Evolutionary conservation across 2,888 invertebrate genomes (phyloP).

Genomic region (Netelia fuscicornis): DNA sequence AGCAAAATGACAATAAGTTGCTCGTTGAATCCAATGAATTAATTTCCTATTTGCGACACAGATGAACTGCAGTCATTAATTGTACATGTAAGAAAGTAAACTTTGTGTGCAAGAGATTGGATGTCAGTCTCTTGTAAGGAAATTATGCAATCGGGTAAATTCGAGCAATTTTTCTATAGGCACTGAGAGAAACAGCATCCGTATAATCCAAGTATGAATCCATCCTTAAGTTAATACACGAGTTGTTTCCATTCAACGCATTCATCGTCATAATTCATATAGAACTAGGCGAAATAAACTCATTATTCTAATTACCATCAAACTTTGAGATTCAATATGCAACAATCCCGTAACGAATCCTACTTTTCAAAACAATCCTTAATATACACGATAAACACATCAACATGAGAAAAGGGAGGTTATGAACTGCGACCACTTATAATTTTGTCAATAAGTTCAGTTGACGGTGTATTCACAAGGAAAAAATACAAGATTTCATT

Average conservation of each 20-base stretch:
- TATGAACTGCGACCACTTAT: too few species aligned
- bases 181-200: background rate
- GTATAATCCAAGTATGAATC: background rate
- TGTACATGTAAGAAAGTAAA: slow-evolving; percentile 1
- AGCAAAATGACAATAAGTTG: slow-evolving; percentile 7
- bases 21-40: background rate
- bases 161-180: background rate
- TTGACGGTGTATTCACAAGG: too few species aligned
- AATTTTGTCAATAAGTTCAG: too few species aligned
- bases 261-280: slow-evolving; percentile 21
- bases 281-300: background rate
- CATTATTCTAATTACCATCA: slow-evolving; percentile 1
- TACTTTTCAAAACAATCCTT: too few species aligned
- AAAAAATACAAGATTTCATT: too few species aligned
- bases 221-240: background rate
- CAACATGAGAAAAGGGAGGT: too few species aligned
- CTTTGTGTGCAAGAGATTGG: background rate
- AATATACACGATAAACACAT: too few species aligned
- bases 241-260: background rate
- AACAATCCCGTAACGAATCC: too few species aligned
- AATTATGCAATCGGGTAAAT: background rate
- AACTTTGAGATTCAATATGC: background rate
- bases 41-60: background rate
- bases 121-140: background rate
- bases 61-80: slow-evolving; percentile 18